Evolutionary conservation across 2,113 vertebrate species (phyloP), one percentile per base, ranked within the genome.

Genomic region (Labeo rohita): DNA sequence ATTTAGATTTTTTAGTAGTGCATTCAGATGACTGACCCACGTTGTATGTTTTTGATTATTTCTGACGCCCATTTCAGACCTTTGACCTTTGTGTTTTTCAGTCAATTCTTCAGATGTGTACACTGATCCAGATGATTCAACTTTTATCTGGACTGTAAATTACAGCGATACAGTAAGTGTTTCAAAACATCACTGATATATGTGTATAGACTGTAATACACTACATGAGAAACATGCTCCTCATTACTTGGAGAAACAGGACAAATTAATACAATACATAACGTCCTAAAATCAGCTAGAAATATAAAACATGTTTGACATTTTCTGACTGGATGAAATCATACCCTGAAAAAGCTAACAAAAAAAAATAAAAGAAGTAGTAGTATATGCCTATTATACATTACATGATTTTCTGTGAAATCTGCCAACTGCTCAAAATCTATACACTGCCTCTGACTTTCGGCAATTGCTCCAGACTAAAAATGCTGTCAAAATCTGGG

Each of bases 151-250:
- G 94, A 89, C 89, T 63, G 84, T 89, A 83, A 90, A 93, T 91
- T 93, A 92, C 91, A 95, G 95, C 2, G 94, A 93, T 52, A 87
- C 86, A 94, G 98, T 99, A 91, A 95, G 97, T 93, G 21, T 36
- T 52, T 56, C 23, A 54, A 7, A 73, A 12, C n/a, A 74, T 36
- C 52, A 54, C n/a, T 76, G 47, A 75, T 56, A 49, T 81, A 18
- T 6, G 21, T 10, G 61, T 28, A 16, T 13, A 73, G 70, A 18
- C 18, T 72, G 16, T 9, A 68, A 36, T 68, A 68, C 12, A 16
- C 28, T 65, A 28, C 2, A 16, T 39, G 65, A 61, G 21, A 61
- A 61, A 9, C 56, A 21, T 3, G 21, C 56, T 9, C 56, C 56
- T 59, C 18, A 8, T 59, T 59, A 21, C 18, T 59, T 21, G 56